Base-by-base conservation (phyloP, 2,888 invertebrate genomes). In the Chirona hameri region DNA sequence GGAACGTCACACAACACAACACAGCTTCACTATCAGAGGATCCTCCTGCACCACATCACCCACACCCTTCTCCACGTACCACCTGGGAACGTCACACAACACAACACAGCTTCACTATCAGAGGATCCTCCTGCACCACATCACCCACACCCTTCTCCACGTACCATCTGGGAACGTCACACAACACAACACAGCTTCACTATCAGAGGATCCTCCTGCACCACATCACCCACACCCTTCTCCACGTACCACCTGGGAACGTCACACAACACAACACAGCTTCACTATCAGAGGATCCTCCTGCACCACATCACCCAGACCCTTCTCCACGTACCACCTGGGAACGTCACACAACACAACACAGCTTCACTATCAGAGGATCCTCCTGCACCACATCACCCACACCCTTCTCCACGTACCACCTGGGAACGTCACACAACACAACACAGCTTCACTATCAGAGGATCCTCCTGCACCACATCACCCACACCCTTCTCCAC, bases 31-130 rank as follows among this genome's bases (percentile, higher is more conserved):
- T 0, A 92, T 92, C 72, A 92, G 88, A 0, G 93, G 93, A 76
- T 90, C 88, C 69, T 83, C 84, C 7, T 72, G 81, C 0, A 91
- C 88, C 83, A 89, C 85, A 31, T 87, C 88, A 85, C 89, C 88
- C 46, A 90, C 86, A 55, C 88, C 88, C 86, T 90, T 91, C 10
- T 87, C 86, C 1, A 91, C 86, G 85, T 88, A 65, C 94, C 95
- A 95, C 27, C 80, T 80, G 80, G 4, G n/a, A n/a, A n/a, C n/a
- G n/a, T n/a, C n/a, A n/a, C n/a, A n/a, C n/a, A n/a, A n/a, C n/a
- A n/a, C n/a, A n/a, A n/a, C n/a, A n/a, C 2, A 95, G 89, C 24
- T 91, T 90, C 0, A 95, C 93, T 0, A 92, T 92, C 72, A 92
- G 88, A 0, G 93, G 93, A 76, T 90, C 88, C 69, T 83, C 84